A percentile compares a stretch with the other conserved stretches of the same genome.
phyloP scores from a whole-genome alignment of 2,888 invertebrate species.

The Agriopis leucophaearia region DNA sequence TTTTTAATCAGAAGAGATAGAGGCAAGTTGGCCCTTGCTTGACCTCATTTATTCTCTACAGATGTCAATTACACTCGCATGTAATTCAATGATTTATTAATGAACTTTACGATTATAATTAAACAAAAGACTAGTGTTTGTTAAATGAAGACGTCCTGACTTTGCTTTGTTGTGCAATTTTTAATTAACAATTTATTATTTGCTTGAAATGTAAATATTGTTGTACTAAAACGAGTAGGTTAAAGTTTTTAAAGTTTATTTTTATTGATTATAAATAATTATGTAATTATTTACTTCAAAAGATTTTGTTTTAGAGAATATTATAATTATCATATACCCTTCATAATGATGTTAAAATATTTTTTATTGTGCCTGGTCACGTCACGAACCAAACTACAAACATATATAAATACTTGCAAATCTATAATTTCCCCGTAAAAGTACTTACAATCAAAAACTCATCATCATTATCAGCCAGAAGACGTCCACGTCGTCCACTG shows the following conservation, averaged over 20 bases:
- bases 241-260: neutral
- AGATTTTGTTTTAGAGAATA: no score
- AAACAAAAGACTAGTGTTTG: slow-evolving; percentile 12
- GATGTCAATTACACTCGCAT: slow-evolving; percentile 41
- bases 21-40: slow-evolving; percentile 49
- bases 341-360: no score
- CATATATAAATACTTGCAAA: no score
- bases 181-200: neutral
- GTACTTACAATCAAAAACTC: no score
- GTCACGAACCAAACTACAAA: no score
- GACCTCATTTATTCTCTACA: slow-evolving; percentile 41
- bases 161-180: slow-evolving; percentile 11
- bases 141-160: neutral
- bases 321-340: no score
- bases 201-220: slow-evolving; percentile 3
- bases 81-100: slow-evolving; percentile 37
- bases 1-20: slow-evolving; percentile 40
- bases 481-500: no score
- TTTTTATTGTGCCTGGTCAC: no score
- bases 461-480: no score
- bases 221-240: neutral
- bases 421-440: no score
- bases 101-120: slow-evolving; percentile 12
- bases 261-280: no score
- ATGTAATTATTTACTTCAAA: no score